These are phyloP conservation scores for Leucoptera coffeella DNA, from an alignment of 2,888 invertebrate genomes.

Conservation along the genomic window DNA sequence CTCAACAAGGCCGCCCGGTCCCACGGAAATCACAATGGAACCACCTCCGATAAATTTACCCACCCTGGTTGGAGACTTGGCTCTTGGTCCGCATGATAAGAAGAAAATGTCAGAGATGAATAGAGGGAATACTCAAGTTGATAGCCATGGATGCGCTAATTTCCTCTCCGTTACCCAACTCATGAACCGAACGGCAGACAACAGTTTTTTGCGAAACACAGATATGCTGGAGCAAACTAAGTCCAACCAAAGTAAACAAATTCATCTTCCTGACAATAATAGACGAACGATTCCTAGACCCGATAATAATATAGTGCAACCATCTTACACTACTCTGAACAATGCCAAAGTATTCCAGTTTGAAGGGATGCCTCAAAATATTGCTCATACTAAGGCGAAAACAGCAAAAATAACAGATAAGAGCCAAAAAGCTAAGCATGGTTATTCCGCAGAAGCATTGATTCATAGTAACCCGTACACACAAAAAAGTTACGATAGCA, in stretches of 20 bases:
- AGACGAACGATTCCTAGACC: too few species aligned
- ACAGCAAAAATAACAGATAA: slow-evolving; percentile 23
- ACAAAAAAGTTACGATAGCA: slow-evolving; percentile 29
- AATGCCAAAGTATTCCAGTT: slow-evolving; percentile 24
- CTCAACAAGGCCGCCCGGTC: slow-evolving; percentile 30
- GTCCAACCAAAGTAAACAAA: slow-evolving; percentile 19
- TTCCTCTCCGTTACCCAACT: slow-evolving; percentile 42
- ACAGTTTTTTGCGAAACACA: slow-evolving; percentile 24
- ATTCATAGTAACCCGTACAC: slow-evolving; percentile 29
- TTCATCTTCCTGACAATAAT: too few species aligned
- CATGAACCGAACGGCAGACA: slow-evolving; percentile 39
- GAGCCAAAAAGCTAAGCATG: slow-evolving; percentile 28
- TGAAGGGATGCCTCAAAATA: slow-evolving; percentile 23
- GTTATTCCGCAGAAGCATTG: slow-evolving; percentile 38
- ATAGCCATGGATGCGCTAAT: slow-evolving; percentile 34
- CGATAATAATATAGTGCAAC: slow-evolving; percentile 23
- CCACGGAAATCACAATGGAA: slow-evolving; percentile 42
- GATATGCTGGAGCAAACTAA: slow-evolving; percentile 20
- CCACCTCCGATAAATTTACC: slow-evolving; percentile 43
- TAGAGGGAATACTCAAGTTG: slow-evolving; percentile 18
- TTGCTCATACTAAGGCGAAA: slow-evolving; percentile 21
- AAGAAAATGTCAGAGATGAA: slow-evolving; percentile 25
- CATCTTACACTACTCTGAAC: slow-evolving; percentile 28
- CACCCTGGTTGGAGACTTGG: slow-evolving; percentile 38
- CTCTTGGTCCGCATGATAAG: slow-evolving; percentile 40